phyloP scores from a whole-genome alignment of 2,888 invertebrate species.

The Lasioglossum marginatum region DNA sequence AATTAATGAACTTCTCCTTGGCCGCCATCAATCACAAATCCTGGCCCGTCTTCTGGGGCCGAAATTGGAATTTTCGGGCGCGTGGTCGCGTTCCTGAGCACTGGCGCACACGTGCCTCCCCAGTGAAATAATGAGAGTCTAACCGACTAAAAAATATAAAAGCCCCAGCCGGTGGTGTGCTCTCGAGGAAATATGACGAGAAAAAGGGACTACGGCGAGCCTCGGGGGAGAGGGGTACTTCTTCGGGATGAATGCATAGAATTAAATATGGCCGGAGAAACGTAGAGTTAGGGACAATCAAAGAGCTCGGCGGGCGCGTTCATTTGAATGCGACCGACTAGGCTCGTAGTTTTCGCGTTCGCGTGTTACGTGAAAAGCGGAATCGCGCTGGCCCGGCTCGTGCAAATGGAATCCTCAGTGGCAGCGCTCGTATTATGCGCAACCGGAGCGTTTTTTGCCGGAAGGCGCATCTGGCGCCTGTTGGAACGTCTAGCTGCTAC shows the following conservation, averaged over 20 bases:
- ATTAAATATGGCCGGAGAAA: conserved; percentile 24
- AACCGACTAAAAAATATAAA: neutral
- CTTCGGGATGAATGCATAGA: conserved; percentile 16
- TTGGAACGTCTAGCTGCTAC: conserved; percentile 35
- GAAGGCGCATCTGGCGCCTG: conserved; percentile 56
- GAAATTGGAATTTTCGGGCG: conserved; percentile 37
- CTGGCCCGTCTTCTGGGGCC: too few relatives aligned
- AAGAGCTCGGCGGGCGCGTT: conserved; percentile 9
- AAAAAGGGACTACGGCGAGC: neutral
- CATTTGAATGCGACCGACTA: conserved; percentile 23
- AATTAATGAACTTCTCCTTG: conserved; percentile 13
- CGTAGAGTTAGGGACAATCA: conserved; percentile 27
- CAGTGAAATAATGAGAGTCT: conserved; percentile 15
- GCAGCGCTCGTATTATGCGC: conserved; percentile 58
- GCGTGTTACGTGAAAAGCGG: conserved; percentile 37
- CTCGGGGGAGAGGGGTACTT: neutral
- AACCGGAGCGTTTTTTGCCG: conserved; percentile 41
- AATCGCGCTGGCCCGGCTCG: conserved; percentile 25
- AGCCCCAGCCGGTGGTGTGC: neutral
- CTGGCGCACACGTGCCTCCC: neutral
- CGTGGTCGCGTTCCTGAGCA: conserved; percentile 4
- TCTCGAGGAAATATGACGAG: neutral
- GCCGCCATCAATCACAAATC: neutral
- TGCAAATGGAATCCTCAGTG: conserved; percentile 50
- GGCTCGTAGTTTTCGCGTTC: conserved; percentile 24